phyloP scores from a whole-genome alignment of 1,140 invertebrate species.

The Drosophila asahinai region DNA sequence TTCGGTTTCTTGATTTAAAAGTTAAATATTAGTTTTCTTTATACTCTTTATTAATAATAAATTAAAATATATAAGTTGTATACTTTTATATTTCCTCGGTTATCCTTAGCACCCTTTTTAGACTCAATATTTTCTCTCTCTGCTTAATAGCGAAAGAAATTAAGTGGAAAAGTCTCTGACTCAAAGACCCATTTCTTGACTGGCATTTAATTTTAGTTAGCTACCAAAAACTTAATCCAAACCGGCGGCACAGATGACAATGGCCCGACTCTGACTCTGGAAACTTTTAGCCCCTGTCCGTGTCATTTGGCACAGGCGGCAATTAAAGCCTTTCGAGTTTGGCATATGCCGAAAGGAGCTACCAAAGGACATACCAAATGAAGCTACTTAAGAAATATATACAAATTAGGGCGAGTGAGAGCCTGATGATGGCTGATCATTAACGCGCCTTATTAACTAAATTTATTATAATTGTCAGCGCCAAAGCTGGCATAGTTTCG shows the following conservation, averaged over 20 bases:
- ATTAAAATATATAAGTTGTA: too few relatives aligned
- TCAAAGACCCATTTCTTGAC: slow-evolving; percentile 14
- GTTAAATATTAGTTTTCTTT: too few relatives aligned
- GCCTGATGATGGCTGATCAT: slow-evolving; percentile 72
- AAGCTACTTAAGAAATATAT: slow-evolving; percentile 5
- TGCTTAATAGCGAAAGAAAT: slow-evolving; percentile 4
- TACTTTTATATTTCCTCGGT: too few relatives aligned
- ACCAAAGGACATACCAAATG: too few relatives aligned
- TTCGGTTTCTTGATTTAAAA: too few relatives aligned
- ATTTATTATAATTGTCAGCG: slow-evolving; percentile 79
- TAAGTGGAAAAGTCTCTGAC: slow-evolving; percentile 19
- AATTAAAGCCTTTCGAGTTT: slow-evolving; percentile 46
- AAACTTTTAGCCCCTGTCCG: slow-evolving; percentile 35
- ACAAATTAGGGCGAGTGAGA: slow-evolving; percentile 15
- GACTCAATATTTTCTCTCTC: not conserved
- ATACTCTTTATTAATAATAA: too few relatives aligned
- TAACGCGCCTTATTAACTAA: slow-evolving; percentile 80
- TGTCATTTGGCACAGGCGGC: slow-evolving; percentile 36
- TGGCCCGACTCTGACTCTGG: not conserved
- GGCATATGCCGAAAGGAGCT: slow-evolving; percentile 40
- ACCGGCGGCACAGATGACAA: slow-evolving; percentile 19
- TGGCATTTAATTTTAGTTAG: slow-evolving; percentile 23
- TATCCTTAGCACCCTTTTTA: too few relatives aligned
- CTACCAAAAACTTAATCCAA: slow-evolving; percentile 35
- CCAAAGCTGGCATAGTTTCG: slow-evolving; percentile 62